Percentiles rank a stretch among this genome's conserved stretches.
Evolutionary conservation across 2,888 invertebrate genomes (phyloP).

Genomic region (Harpagoxenus sublaevis): DNA sequence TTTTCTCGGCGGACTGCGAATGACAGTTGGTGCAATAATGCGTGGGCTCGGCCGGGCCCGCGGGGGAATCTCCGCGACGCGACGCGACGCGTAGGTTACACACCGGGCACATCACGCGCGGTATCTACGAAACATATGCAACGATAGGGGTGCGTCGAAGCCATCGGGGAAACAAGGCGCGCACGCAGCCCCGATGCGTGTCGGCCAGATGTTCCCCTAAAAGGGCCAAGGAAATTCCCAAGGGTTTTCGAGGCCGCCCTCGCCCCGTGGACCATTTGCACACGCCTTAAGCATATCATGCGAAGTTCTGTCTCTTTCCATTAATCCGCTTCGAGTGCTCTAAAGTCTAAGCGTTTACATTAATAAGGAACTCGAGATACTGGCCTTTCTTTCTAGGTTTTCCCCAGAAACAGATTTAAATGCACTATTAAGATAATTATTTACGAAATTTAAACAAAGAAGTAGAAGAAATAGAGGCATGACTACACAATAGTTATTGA

Average conservation of each 20-base stretch:
- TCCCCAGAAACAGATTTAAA: neutral
- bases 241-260: slow-evolving; percentile 65
- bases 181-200: slow-evolving; percentile 74
- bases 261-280: slow-evolving; percentile 42
- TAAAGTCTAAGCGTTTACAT: neutral
- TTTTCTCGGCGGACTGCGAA: slow-evolving; percentile 41
- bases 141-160: slow-evolving; percentile 79
- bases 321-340: neutral
- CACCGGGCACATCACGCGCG: slow-evolving; percentile 61
- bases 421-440: neutral
- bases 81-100: slow-evolving; percentile 54
- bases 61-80: slow-evolving; percentile 62
- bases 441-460: neutral
- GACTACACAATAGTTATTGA: neutral
- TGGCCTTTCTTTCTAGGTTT: neutral
- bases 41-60: slow-evolving; percentile 31
- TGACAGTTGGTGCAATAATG: slow-evolving; percentile 63
- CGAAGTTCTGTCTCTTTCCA: neutral
- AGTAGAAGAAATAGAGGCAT: neutral
- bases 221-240: slow-evolving; percentile 81
- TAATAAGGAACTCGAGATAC: neutral
- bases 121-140: slow-evolving; percentile 84
- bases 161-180: slow-evolving; percentile 55
- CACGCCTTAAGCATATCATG: slow-evolving; percentile 14
- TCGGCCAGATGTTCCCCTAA: slow-evolving; percentile 80